Base-by-base conservation (phyloP, 2,888 invertebrate species). In the Itoplectis maculator region DNA sequence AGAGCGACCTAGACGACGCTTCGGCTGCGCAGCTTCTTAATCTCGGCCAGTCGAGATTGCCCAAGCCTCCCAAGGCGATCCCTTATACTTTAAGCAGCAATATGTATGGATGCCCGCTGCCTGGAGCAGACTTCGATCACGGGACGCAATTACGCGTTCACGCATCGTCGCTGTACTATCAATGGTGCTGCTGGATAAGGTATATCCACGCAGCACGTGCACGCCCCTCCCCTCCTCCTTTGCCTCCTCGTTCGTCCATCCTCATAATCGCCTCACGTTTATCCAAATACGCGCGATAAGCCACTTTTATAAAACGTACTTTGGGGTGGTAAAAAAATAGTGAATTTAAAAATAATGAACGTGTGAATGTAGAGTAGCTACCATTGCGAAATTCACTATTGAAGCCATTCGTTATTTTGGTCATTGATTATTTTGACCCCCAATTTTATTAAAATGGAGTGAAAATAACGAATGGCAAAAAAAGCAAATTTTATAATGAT, bases 61-160 rank as follows among this genome's bases (percentile, higher is more conserved):
- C 69, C 73, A 69, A n/a, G 56, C 80, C 70, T 82, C 74, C 77
- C 81, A 68, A 82, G 81, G 73, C 80, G 79, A 82, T 84, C 75
- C 72, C 63, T 79, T 84, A 81, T 78, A 76, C 88, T 91, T 90
- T 91, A 91, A 92, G 89, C 89, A 90, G 89, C 92, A 92, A 91
- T 92, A 91, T 92, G 89, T 91, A 92, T 92, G 91, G 84, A 83
- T 80, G 79, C 81, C 49, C 77, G 68, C 42, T 45, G 68, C 68
- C 54, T 61, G n/a, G 63, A 66, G 59, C 35, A 35, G 63, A 75
- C 69, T 75, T 82, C 74, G 74, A 82, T 82, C 74, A 75, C 74
- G 78, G 65, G 56, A 65, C 11, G 65, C 78, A 82, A 82, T 82
- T 82, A 79, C 74, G 59, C 69, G 66, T 70, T 70, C 70, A 70